These are phyloP conservation scores for Antigone vipio DNA, from an alignment of 2,113 vertebrate species.

Conservation along the genomic window DNA sequence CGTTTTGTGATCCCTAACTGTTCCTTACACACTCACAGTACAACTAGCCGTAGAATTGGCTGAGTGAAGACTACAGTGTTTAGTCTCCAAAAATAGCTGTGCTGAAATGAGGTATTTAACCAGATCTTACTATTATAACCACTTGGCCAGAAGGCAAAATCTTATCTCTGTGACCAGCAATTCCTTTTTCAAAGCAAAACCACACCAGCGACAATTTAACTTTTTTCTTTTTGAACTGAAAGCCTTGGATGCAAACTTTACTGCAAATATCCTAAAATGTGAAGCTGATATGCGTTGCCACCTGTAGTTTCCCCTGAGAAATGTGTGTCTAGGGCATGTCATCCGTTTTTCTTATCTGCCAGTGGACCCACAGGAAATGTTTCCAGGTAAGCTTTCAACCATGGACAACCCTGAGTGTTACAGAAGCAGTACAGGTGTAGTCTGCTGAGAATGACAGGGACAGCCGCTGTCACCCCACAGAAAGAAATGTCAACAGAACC, in stretches of 20 bases:
- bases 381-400: slow-evolving; percentile 29
- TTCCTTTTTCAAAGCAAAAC: slow-evolving; percentile 4
- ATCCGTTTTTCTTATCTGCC: neutral
- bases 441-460: slow-evolving; percentile 12
- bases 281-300: slow-evolving; percentile 1
- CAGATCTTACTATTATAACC: neutral
- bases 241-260: neutral
- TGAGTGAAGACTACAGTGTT: neutral
- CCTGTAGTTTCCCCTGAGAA: slow-evolving; percentile 10
- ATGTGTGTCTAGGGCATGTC: neutral
- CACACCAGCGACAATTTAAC: neutral
- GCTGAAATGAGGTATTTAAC: neutral
- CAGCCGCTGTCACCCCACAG: slow-evolving; percentile 1
- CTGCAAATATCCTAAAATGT: neutral
- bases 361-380: slow-evolving; percentile 10
- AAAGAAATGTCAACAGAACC: slow-evolving; percentile 46
- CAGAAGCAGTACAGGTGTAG: slow-evolving; percentile 50
- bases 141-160: slow-evolving; percentile 18
- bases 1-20: neutral
- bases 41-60: neutral
- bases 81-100: neutral
- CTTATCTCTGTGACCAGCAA: slow-evolving; percentile 25
- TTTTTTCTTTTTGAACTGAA: neutral
- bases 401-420: neutral
- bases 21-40: neutral